These are phyloP conservation scores for Heliangelus exortis DNA, from an alignment of 2,797 vertebrate species.

Conservation along the genomic window DNA sequence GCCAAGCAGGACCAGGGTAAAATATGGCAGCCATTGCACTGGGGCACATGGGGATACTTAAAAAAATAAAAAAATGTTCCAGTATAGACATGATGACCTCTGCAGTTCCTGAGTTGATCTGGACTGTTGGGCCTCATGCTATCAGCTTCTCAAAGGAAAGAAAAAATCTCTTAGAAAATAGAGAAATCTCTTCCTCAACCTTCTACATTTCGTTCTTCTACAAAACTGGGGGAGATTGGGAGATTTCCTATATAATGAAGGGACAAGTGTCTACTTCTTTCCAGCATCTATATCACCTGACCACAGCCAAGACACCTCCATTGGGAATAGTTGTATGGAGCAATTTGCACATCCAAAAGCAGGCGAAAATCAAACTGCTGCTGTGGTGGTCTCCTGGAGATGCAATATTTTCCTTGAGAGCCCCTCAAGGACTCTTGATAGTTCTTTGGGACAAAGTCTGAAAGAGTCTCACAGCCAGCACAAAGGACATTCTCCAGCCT, in stretches of 20 bases:
- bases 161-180: not conserved
- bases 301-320: not conserved
- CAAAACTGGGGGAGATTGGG: not conserved
- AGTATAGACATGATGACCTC: not conserved
- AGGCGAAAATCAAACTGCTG: rapidly evolving
- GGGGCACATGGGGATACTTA: not conserved
- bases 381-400: not conserved
- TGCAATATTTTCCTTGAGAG: not conserved
- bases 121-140: not conserved
- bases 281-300: not conserved
- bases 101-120: not conserved
- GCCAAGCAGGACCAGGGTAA: not conserved
- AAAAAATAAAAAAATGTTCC: rapidly evolving
- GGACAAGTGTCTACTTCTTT: not conserved
- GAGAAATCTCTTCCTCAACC: not conserved
- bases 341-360: not conserved
- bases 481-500: not conserved
- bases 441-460: not conserved
- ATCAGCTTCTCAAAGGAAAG: not conserved
- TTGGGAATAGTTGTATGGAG: not conserved
- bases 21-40: not conserved
- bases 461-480: not conserved
- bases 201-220: not conserved
- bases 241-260: not conserved
- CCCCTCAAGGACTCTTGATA: not conserved